A percentile compares a stretch with the other conserved stretches of the same genome.
These are phyloP conservation scores for Leistus spinibarbis DNA, from an alignment of 2,888 invertebrate species.

Conservation along the genomic window DNA sequence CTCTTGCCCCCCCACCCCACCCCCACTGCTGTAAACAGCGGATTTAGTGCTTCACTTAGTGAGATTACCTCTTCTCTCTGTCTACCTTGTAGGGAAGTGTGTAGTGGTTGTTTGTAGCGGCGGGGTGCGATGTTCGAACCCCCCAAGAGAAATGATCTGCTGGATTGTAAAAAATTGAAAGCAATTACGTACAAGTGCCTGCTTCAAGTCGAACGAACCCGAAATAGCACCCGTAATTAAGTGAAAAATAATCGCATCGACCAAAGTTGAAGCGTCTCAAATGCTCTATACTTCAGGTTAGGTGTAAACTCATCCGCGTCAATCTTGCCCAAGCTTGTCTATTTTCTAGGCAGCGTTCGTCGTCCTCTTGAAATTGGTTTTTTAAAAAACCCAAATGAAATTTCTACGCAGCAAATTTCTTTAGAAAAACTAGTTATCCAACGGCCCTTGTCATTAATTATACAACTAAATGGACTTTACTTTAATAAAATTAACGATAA, in stretches of 20 bases:
- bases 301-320: not conserved
- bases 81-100: not conserved
- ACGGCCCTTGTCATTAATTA: no score
- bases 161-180: constrained; percentile 35
- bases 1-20: constrained; percentile 32
- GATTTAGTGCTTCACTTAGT: constrained; percentile 47
- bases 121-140: not conserved
- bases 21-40: constrained; percentile 44
- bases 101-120: not conserved
- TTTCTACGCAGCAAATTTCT: no score
- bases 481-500: no score
- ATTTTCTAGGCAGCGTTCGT: no score
- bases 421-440: no score
- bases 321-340: not conserved
- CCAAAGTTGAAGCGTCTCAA: not conserved
- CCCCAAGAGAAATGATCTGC: constrained; percentile 31
- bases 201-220: not conserved
- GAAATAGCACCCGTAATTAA: constrained; percentile 24
- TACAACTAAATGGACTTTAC: no score
- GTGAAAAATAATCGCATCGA: constrained; percentile 29
- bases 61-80: constrained; percentile 42
- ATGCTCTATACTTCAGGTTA: not conserved
- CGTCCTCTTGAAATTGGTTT: no score
- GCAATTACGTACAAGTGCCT: constrained; percentile 33
- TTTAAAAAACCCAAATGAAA: no score